A percentile compares a stretch with the other conserved stretches of the same genome.
phyloP scores from a whole-genome alignment of 2,797 vertebrate genomes.

The Platalea minor region DNA sequence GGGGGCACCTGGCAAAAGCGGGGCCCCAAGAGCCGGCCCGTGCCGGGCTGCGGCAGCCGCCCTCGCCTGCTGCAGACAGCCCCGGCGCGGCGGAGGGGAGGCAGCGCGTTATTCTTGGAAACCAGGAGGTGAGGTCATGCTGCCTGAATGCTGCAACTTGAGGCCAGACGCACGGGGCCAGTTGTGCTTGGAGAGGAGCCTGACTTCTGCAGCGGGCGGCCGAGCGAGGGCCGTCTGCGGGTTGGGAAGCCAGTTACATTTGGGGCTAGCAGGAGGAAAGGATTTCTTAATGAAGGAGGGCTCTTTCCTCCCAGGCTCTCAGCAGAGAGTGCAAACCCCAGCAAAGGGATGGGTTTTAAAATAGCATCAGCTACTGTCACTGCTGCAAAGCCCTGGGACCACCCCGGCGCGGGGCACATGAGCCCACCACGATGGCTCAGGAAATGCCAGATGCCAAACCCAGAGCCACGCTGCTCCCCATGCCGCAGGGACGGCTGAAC shows the following conservation, averaged over 20 bases:
- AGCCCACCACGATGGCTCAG: not conserved
- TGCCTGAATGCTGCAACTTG: constrained; percentile 65
- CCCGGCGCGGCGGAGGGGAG: not conserved
- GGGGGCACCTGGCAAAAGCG: rapidly evolving
- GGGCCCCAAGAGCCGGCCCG: not conserved
- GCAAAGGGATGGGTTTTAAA: not conserved
- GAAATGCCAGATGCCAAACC: not conserved
- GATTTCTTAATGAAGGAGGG: not conserved
- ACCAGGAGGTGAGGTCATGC: constrained; percentile 68
- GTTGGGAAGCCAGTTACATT: not conserved
- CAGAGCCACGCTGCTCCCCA: rapidly evolving
- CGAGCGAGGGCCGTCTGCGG: not conserved
- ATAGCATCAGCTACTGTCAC: not conserved
- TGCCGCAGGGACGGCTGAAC: rapidly evolving
- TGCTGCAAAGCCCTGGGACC: not conserved
- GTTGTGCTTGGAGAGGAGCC: constrained; percentile 42
- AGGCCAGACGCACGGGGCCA: constrained; percentile 40
- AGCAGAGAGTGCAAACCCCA: not conserved
- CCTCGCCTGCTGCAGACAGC: not conserved
- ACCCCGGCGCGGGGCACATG: not conserved
- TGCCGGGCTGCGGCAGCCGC: not conserved
- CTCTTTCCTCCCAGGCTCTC: not conserved
- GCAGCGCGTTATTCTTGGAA: constrained; percentile 63
- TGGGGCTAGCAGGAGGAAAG: not conserved
- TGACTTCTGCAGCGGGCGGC: not conserved